These are phyloP conservation scores for Lasioglossum zephyrum DNA, from an alignment of 2,888 invertebrate genomes.

Conservation along the genomic window DNA sequence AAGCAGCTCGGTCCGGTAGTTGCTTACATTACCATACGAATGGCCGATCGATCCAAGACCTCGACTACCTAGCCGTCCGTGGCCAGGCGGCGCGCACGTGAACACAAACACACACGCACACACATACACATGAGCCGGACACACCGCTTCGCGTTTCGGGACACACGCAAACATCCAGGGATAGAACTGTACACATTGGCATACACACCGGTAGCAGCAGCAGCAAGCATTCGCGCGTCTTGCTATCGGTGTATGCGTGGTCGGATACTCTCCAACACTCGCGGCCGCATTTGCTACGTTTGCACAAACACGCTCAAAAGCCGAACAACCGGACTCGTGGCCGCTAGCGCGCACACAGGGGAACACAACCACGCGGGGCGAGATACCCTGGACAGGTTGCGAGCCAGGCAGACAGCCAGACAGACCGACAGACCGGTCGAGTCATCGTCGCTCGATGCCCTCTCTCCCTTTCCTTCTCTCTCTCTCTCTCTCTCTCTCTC, in stretches of 20 bases:
- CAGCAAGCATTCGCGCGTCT: conserved; percentile 11
- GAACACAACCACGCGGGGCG: not conserved
- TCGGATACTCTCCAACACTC: conserved; percentile 11
- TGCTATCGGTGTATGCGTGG: conserved; percentile 13
- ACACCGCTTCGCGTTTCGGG: not conserved
- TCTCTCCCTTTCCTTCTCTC: conserved; percentile 21
- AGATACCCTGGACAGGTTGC: conserved; percentile 10
- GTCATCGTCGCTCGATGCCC: conserved; percentile 44
- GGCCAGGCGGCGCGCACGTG: conserved; percentile 39
- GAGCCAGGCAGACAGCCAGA: conserved; percentile 15
- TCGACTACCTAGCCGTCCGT: conserved; percentile 68
- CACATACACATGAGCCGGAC: conserved; percentile 23
- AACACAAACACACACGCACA: conserved; percentile 27
- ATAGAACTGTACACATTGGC: not conserved
- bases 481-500: not conserved
- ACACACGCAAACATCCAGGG: conserved; percentile 19
- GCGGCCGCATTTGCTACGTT: conserved; percentile 23
- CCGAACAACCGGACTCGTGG: conserved; percentile 11
- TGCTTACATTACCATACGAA: conserved; percentile 85
- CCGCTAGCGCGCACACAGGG: not conserved
- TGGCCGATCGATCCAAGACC: conserved; percentile 83
- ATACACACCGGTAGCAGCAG: not conserved
- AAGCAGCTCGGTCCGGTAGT: conserved; percentile 83
- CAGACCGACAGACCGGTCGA: conserved; percentile 27
- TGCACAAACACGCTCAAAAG: conserved; percentile 31